Conservation (phyloP, 92 coral and sea anemone species). For the Palythoa grandiflora region DNA sequence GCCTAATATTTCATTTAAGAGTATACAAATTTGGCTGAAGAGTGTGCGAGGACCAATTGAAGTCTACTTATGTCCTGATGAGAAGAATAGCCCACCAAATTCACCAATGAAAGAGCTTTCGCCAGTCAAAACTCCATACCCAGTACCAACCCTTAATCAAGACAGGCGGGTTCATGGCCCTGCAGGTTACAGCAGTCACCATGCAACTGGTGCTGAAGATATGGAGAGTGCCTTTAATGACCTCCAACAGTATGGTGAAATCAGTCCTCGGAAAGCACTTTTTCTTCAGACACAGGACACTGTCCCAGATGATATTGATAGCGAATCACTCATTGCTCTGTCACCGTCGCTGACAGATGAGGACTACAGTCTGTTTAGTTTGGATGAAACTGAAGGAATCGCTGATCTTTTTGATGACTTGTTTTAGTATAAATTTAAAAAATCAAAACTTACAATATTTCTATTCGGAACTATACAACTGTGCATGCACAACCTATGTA, state of each 20-base stretch:
- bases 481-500: too few species aligned
- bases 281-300: conserved; percentile 65
- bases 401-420: conserved; percentile 85
- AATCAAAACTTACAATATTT: not conserved
- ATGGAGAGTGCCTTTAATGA: not conserved
- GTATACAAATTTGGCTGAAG: conserved; percentile 94
- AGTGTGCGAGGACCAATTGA: conserved; percentile 95
- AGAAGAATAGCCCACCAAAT: conserved; percentile 63
- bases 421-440: not conserved
- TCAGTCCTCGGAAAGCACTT: conserved; percentile 68
- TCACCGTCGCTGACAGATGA: conserved; percentile 88
- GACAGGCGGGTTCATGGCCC: conserved; percentile 22
- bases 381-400: conserved; percentile 91
- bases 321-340: conserved; percentile 77
- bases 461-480: too few species aligned
- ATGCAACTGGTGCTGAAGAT: not conserved
- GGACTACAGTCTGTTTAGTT: conserved; percentile 76
- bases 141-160: not conserved
- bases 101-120: conserved; percentile 90
- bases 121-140: conserved; percentile 69
- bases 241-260: conserved; percentile 2
- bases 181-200: not conserved
- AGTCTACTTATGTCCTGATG: conserved; percentile 95
- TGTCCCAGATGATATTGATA: conserved; percentile 78
- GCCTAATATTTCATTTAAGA: conserved; percentile 50